Evolutionary conservation across 2,888 invertebrate genomes (phyloP), one percentile per base, ranked within the genome.

Genomic region (Orthosia incerta): DNA sequence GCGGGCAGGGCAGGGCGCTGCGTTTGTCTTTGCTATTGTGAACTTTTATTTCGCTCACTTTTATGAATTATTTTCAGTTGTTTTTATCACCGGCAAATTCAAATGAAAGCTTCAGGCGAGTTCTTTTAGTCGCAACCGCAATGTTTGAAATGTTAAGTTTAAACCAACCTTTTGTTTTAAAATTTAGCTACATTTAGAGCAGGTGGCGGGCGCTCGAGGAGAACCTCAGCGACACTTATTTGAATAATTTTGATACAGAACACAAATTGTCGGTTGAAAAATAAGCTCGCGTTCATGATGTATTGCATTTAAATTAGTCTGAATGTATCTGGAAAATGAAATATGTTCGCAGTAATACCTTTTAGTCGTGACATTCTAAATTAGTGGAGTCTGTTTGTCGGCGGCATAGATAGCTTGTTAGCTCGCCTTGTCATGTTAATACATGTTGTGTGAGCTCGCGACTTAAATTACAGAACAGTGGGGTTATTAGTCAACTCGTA

Each of bases 11-110:
- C 80, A 39, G 74, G 56, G 61, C 76, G 62, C 51, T 88, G 89
- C 92, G 95, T 95, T 96, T 95, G 95, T 95, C 95, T 95, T 96
- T 95, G 94, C 94, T 93, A 94, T 95, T 95, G 93, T 93, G 93
- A 94, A 95, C 95, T 96, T 95, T 95, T 94, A 93, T 94, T 94
- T 93, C 91, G 89, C 91, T 92, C 91, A 94, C 91, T 95, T 94
- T 95, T 94, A 95, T 95, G 95, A 95, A 95, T 95, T 95, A 95
- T 94, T 93, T 94, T 93, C 93, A 94, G 90, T 93, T 95, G 93
- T 94, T 95, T 95, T 95, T 93, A 93, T 91, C 93, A 93, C 91
- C 90, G 91, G 90, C 88, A 89, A 93, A 93, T 93, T 94, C 88
- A 91, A 93, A 93, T 91, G 87, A 88, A 86, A 89, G 90, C 91